These are phyloP conservation scores for Oedothorax gibbosus DNA, from an alignment of 1,140 invertebrate genomes.

Conservation along the genomic window DNA sequence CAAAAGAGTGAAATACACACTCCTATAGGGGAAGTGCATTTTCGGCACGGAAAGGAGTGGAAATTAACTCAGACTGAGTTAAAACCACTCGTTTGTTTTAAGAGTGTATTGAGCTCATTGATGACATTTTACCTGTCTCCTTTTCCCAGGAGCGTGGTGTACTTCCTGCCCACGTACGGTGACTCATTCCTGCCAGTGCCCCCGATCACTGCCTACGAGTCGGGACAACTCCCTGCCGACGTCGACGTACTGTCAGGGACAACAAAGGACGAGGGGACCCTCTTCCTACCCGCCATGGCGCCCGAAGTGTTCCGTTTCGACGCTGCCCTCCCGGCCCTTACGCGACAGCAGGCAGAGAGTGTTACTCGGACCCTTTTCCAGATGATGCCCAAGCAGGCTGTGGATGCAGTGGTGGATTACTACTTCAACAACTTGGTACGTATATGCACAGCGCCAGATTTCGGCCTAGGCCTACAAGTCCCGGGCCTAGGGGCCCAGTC, in stretches of 20 bases:
- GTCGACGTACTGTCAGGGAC: slow-evolving; percentile 54
- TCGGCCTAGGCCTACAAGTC: too few relatives aligned
- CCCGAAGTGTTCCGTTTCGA: slow-evolving; percentile 14
- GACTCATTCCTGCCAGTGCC: slow-evolving; percentile 52
- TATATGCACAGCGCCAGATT: too few relatives aligned
- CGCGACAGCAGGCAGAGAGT: background rate
- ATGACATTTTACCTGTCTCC: too few relatives aligned
- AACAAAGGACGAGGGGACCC: slow-evolving; percentile 50
- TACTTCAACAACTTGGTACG: background rate
- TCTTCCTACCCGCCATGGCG: slow-evolving; percentile 39
- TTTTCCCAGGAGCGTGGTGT: background rate
- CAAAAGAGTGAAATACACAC: too few relatives aligned
- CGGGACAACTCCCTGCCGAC: slow-evolving; percentile 24
- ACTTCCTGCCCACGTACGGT: slow-evolving; percentile 20
- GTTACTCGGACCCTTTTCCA: background rate
- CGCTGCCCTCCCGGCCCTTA: background rate
- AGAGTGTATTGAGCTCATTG: too few relatives aligned
- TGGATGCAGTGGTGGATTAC: background rate
- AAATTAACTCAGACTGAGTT: too few relatives aligned
- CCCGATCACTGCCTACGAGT: slow-evolving; percentile 18
- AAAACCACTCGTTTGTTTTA: too few relatives aligned
- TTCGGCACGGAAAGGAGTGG: too few relatives aligned
- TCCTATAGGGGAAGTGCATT: too few relatives aligned
- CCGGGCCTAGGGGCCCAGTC: too few relatives aligned
- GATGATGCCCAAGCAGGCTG: background rate